Conservation (phyloP, 1,140 invertebrate genomes). For the Oedothorax gibbosus region DNA sequence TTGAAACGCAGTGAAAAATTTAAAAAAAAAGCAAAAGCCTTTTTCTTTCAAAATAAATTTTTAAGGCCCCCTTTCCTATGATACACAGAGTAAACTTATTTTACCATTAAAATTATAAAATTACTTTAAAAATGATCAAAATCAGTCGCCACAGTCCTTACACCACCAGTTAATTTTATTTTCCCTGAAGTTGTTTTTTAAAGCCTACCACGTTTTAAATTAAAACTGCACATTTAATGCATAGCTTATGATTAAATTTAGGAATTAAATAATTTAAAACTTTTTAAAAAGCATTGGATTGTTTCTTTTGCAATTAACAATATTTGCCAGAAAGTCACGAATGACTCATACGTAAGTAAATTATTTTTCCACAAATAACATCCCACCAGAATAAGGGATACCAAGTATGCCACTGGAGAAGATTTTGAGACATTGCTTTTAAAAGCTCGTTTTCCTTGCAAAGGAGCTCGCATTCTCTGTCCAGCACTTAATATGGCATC, state of each 20-base stretch:
- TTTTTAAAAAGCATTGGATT: neutral
- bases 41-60: too few species aligned
- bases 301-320: neutral
- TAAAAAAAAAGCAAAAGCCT: too few species aligned
- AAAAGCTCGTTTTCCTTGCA: slow-evolving; percentile 37
- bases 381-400: neutral
- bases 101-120: too few species aligned
- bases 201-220: too few species aligned
- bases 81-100: too few species aligned
- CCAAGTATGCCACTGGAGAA: neutral
- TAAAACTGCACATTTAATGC: too few species aligned
- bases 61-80: too few species aligned
- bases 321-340: neutral
- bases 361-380: slow-evolving; percentile 18
- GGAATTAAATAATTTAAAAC: neutral
- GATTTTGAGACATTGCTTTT: neutral
- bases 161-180: too few species aligned
- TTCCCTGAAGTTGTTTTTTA: too few species aligned
- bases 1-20: too few species aligned
- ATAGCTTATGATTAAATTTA: neutral
- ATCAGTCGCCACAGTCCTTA: too few species aligned
- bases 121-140: too few species aligned
- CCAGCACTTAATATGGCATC: slow-evolving; percentile 64
- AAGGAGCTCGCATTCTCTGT: slow-evolving; percentile 57
- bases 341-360: neutral